Evolutionary conservation across 2,797 vertebrate species (phyloP), one percentile per base, ranked within the genome.

Genomic region (Potorous gilbertii): DNA sequence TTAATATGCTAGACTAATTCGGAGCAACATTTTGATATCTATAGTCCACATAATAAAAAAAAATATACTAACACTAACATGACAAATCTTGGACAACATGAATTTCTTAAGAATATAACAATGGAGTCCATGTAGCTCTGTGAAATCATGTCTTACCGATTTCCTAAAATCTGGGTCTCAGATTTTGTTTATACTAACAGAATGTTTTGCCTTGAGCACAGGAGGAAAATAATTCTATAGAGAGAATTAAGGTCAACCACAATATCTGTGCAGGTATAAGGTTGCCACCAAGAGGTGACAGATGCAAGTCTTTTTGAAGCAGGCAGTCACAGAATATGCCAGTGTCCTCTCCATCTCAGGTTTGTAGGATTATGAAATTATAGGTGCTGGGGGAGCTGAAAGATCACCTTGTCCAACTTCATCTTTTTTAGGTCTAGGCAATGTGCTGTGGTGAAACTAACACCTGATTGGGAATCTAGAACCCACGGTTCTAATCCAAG

Each of bases 161-260:
- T 94, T 90, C 46, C 55, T 81, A 91, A 95, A 92, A 31, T 31
- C 91, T 90, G 21, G 90, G 18, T 18, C 21, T 62, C 93, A 54
- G 57, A 6, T 91, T 10, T 40, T 59, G 54, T 5, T 52, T 81
- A 55, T 29, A 18, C 2, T n/a, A 62, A 81, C 56, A 93, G 66
- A 87, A 94, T 91, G 62, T 46, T 50, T 92, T 54, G 90, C 4
- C 56, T 56, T 31, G 95, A 57, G 27, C 12, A 56, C 11, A 90
- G 2, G 81, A 4, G 18, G 94, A 92, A 92, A 9, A 89, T 5
- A 2, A 66, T 56, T 55, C n/a, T 18, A 2, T 56, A 4, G 10
- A 50, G 59, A 89, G 46, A 91, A 59, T 12, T 52, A 54, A 4
- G 46, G 50, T 29, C 62, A 93, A 90, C 50, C 54, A 92, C 21